Conservation (phyloP, 2,888 invertebrate species). For the Cephalotes varians region DNA sequence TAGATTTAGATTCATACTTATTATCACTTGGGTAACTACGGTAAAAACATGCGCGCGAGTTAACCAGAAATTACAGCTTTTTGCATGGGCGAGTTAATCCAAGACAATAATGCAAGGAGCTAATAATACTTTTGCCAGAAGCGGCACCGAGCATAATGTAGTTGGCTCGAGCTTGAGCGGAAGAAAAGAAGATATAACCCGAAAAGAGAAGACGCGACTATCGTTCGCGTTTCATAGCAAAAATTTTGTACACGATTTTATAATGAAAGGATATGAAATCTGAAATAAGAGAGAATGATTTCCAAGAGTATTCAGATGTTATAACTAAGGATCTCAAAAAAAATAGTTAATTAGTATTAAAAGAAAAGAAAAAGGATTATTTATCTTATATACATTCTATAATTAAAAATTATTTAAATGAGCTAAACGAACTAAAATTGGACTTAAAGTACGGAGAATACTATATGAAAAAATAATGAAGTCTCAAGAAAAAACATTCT, state of each 20-base stretch:
- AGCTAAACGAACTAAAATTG: background rate
- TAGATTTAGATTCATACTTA: constrained; percentile 9
- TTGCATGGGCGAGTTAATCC: constrained; percentile 29
- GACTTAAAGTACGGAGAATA: background rate
- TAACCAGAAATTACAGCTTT: constrained; percentile 43
- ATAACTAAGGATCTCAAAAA: background rate
- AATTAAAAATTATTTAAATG: background rate
- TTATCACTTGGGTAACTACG: constrained; percentile 4
- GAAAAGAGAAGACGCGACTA: background rate
- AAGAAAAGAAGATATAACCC: background rate
- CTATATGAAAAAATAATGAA: background rate
- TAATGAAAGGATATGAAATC: background rate
- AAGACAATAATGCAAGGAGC: constrained; percentile 28
- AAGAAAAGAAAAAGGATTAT: background rate
- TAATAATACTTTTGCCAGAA: constrained; percentile 39
- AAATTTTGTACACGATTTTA: background rate
- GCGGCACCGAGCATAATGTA: constrained; percentile 6
- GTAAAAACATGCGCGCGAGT: constrained; percentile 1
- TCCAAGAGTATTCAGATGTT: background rate
- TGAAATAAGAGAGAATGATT: constrained; percentile 3
- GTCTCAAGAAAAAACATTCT: background rate
- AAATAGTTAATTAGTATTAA: background rate
- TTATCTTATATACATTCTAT: background rate
- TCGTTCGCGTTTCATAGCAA: background rate
- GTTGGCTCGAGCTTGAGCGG: background rate